These are phyloP conservation scores for Troglohyphantes excavatus DNA, from an alignment of 2,888 invertebrate species.

Conservation along the genomic window DNA sequence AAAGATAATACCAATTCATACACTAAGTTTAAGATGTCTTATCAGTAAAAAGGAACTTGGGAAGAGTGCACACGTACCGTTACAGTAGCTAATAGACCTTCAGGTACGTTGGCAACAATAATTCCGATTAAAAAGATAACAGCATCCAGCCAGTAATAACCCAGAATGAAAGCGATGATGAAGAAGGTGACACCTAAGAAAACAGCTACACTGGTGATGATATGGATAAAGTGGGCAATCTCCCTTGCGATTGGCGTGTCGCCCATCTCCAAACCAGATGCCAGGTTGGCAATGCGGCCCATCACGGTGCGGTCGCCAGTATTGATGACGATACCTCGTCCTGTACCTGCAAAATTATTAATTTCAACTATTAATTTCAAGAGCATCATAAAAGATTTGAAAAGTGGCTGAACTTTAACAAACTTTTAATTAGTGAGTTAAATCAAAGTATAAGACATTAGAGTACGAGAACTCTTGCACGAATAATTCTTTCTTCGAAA, in stretches of 20 bases:
- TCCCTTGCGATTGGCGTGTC: conserved; percentile 99
- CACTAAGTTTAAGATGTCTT: too few species aligned
- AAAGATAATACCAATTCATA: too few species aligned
- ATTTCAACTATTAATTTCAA: too few species aligned
- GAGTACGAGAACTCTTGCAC: too few species aligned
- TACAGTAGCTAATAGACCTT: conserved; percentile 98
- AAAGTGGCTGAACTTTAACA: too few species aligned
- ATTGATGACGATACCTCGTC: conserved; percentile 95
- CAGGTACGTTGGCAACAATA: conserved; percentile 99
- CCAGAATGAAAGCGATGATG: conserved; percentile 97
- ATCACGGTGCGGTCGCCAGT: conserved; percentile 98
- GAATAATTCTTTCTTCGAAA: too few species aligned
- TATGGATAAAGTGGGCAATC: conserved; percentile 99
- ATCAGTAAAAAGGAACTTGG: too few species aligned
- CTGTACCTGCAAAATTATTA: conserved; percentile 84
- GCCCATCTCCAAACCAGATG: conserved; percentile 96
- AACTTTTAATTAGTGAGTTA: too few species aligned
- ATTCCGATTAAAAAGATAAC: conserved; percentile 99
- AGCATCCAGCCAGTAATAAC: conserved; percentile 99
- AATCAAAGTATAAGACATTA: too few species aligned
- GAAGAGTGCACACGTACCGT: conserved; percentile 89
- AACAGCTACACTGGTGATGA: conserved; percentile 98
- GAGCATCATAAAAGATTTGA: too few species aligned
- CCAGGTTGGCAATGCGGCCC: conserved; percentile 97
- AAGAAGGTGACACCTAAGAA: conserved; percentile 98